phyloP scores from a whole-genome alignment of 2,113 vertebrate genomes.

The Peromyscus californicus region DNA sequence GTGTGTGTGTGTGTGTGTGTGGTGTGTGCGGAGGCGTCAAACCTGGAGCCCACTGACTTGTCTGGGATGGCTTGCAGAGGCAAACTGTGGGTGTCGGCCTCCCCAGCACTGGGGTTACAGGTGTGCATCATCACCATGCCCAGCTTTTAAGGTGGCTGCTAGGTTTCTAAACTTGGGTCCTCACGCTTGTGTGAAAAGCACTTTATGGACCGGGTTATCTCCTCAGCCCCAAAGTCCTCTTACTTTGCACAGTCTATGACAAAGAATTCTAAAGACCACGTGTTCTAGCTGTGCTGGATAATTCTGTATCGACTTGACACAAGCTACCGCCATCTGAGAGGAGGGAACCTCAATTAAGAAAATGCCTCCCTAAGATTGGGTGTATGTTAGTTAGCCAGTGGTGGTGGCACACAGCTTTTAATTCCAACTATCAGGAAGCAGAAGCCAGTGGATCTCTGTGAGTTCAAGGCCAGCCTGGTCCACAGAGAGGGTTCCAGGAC shows the following conservation, averaged over 20 bases:
- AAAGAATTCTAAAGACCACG: neutral
- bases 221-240: neutral
- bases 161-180: neutral
- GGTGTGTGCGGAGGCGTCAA: neutral
- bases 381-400: neutral
- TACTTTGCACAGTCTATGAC: neutral
- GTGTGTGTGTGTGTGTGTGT: too few relatives aligned
- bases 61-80: neutral
- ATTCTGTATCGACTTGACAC: neutral
- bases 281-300: neutral
- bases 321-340: neutral
- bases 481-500: neutral
- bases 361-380: neutral
- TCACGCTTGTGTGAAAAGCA: neutral
- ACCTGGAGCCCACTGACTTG: neutral
- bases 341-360: neutral
- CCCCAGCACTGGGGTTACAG: neutral
- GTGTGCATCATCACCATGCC: neutral
- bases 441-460: neutral
- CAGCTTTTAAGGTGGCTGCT: neutral
- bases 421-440: neutral
- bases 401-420: neutral
- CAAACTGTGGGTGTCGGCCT: neutral
- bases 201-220: neutral
- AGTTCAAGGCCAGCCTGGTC: neutral